These are phyloP conservation scores for Sebastes trivittatus DNA, from an alignment of 2,797 vertebrate species.

Conservation along the genomic window DNA sequence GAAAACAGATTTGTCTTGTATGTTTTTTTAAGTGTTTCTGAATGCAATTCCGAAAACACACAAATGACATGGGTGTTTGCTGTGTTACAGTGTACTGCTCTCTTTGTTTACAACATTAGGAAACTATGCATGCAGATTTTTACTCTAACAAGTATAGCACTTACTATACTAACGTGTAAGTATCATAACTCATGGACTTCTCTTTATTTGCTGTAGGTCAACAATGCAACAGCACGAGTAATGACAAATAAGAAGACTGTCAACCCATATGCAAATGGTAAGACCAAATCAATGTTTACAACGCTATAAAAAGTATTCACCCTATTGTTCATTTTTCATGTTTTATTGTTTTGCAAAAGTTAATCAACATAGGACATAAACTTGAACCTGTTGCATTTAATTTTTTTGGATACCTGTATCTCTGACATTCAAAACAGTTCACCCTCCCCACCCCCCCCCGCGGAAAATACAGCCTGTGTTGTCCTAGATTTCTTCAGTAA, in stretches of 20 bases:
- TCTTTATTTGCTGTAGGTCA: conserved; percentile 74
- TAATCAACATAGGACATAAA: not conserved
- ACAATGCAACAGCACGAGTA: conserved; percentile 93
- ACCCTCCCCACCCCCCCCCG: not conserved
- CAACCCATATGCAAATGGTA: conserved; percentile 97
- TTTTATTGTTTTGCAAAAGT: not conserved
- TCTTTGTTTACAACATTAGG: conserved; percentile 78
- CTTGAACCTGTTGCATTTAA: not conserved
- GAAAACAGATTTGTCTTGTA: conserved; percentile 87
- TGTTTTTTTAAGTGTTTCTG: conserved; percentile 87
- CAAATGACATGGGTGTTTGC: conserved; percentile 86
- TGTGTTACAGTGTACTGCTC: conserved; percentile 85
- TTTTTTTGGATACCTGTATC: not conserved
- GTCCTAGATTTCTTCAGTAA: not conserved
- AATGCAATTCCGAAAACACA: conserved; percentile 87
- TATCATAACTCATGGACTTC: conserved; percentile 36
- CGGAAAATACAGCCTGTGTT: not conserved
- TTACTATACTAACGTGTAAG: conserved; percentile 26
- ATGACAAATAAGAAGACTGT: conserved; percentile 99
- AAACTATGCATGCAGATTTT: conserved; percentile 87
- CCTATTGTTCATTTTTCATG: not conserved
- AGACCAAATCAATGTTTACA: conserved; percentile 34
- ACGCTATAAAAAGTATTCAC: not conserved
- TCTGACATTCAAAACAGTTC: not conserved
- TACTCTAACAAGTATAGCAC: conserved; percentile 1